Evolutionary conservation across 1,140 invertebrate genomes (phyloP), one percentile per base, ranked within the genome.

Genomic region (Oryctes rhinoceros): DNA sequence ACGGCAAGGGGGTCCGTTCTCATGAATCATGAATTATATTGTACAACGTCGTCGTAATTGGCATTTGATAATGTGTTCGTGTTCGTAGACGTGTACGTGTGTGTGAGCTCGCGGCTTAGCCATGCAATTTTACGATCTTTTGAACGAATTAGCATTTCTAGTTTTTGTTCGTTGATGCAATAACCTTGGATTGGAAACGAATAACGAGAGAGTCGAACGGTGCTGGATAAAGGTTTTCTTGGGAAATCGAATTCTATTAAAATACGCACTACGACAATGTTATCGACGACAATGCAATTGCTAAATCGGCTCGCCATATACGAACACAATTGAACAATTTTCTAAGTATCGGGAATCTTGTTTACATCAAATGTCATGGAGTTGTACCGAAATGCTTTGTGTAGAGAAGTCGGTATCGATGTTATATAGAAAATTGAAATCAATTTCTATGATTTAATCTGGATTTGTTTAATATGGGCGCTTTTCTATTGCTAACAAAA

Each of bases 21-120:
- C 65, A 71, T 71, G 65, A 71, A 71, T 71, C 65, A 71, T 71
- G 65, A 71, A 71, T 71, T 71, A 71, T 37, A 24, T 59, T 59
- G 15, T 59, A 18, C 13, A 59, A 59, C 53, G 53, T 18, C 18
- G 53, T 59, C 18, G 53, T 18, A 59, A 18, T 71, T 71, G 65
- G 35, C 24, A 71, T 71, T 71, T 71, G 65, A 71, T 71, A 24
- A 37, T 71, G 20, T 59, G 53, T 44, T 44, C 39, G 39, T 44
- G 39, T 44, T 44, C 9, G 5, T 44, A 44, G 39, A 44, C 5
- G 39, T 44, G n/a, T 59, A 59, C n/a, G 15, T 59, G 53, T 59
- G n/a, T 18, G 18, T 18, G 15, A 0, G 53, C 18, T n/a, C 18
- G 18, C 53, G 6, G 53, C 53, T 59, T 18, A 59, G 18, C 65